Percentiles rank a stretch among this genome's conserved stretches.
Evolutionary conservation across 2,113 vertebrate genomes (phyloP).

Genomic region (Pelvicachromis taeniatus): DNA sequence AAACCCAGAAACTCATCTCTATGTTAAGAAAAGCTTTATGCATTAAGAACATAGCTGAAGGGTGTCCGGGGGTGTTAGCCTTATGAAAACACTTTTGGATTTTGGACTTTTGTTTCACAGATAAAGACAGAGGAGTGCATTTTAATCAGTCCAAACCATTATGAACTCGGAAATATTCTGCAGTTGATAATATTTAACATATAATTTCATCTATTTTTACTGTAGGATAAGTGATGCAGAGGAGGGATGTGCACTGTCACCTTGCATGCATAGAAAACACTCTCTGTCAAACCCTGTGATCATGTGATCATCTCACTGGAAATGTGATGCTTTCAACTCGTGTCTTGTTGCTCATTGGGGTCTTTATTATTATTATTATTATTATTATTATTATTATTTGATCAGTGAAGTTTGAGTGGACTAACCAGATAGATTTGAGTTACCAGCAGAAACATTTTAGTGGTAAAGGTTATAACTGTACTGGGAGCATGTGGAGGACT

Average conservation of each 20-base stretch:
- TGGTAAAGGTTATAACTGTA: not conserved
- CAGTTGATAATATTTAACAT: not conserved
- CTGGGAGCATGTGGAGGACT: not conserved
- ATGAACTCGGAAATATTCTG: not conserved
- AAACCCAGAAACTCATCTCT: not conserved
- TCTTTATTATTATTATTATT: too few relatives aligned
- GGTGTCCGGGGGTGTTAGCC: not conserved
- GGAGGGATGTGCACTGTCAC: not conserved
- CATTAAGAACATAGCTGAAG: conserved; percentile 23
- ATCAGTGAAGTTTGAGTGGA: not conserved
- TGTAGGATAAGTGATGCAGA: not conserved
- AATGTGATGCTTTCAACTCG: not conserved
- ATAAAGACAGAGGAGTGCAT: not conserved
- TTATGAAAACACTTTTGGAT: conserved; percentile 11
- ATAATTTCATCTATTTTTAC: not conserved
- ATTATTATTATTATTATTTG: not conserved
- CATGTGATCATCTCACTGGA: not conserved
- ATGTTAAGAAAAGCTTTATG: not conserved
- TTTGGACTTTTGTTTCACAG: not conserved
- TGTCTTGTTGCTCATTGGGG: not conserved
- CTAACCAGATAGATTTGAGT: not conserved
- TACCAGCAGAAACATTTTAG: not conserved
- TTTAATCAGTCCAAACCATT: not conserved
- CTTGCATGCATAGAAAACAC: not conserved
- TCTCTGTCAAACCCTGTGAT: not conserved